These are phyloP conservation scores for Eufriesea mexicana DNA, from an alignment of 1,140 invertebrate species.

Conservation along the genomic window DNA sequence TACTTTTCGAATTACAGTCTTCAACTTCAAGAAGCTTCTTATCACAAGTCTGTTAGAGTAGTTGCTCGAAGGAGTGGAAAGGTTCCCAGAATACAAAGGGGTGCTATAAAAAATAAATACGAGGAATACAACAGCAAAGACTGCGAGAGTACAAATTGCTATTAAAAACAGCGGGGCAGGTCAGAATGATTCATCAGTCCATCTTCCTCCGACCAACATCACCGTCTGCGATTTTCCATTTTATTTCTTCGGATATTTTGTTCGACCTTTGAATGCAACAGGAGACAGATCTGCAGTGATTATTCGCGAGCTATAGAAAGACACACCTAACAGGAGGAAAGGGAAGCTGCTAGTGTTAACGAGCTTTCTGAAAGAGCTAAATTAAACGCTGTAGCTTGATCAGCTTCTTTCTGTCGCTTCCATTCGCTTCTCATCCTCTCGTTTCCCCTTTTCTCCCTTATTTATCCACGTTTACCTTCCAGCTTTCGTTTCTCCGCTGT, in stretches of 20 bases:
- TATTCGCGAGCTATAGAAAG: not conserved
- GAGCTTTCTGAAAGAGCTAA: conserved; percentile 15
- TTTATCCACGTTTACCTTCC: not conserved
- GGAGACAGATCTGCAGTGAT: not conserved
- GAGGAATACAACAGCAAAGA: too few species aligned
- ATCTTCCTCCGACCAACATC: not conserved
- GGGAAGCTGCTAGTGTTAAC: not conserved
- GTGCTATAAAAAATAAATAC: too few species aligned
- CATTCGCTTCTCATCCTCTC: not conserved
- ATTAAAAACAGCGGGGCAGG: not conserved
- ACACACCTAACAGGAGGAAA: not conserved
- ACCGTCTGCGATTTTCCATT: not conserved
- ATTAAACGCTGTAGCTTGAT: conserved; percentile 17
- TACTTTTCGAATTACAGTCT: too few species aligned
- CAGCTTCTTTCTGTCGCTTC: conserved; percentile 27
- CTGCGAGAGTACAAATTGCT: not conserved
- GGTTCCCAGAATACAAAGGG: too few species aligned
- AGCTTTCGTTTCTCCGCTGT: not conserved
- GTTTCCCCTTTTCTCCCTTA: not conserved
- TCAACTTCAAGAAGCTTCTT: too few species aligned
- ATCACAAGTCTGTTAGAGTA: too few species aligned
- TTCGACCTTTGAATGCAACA: not conserved
- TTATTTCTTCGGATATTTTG: not conserved
- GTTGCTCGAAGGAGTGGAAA: too few species aligned
- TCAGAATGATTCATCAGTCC: not conserved